Percentiles rank a stretch among this genome's conserved stretches.
Evolutionary conservation across 35 echinoderm and acorn worm species (phyloP).

Genomic region (Eucidaris tribuloides): DNA sequence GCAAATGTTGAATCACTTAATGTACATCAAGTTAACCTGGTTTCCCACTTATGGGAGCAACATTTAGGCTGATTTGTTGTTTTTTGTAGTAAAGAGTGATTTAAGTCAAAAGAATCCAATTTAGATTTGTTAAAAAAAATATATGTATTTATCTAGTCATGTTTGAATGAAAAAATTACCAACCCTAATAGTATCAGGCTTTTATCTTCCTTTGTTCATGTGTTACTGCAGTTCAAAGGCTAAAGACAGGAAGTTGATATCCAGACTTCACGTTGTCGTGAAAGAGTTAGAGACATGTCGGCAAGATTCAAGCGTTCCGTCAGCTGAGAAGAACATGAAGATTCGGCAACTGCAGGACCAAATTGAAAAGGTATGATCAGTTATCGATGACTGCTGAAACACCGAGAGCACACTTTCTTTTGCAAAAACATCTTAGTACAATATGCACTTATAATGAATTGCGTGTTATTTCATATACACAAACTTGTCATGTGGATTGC

Average conservation of each 20-base stretch:
- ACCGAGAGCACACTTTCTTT: not conserved
- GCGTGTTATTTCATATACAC: not conserved
- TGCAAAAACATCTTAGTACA: not conserved
- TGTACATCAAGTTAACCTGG: too few relatives aligned
- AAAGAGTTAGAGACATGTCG: slow-evolving; percentile 36
- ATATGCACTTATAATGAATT: not conserved
- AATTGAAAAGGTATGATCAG: slow-evolving; percentile 40
- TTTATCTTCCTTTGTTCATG: too few relatives aligned
- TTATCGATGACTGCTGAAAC: not conserved
- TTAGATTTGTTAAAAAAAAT: too few relatives aligned
- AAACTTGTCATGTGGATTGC: not conserved
- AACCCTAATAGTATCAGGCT: too few relatives aligned
- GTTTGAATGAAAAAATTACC: too few relatives aligned
- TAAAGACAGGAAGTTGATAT: slow-evolving; percentile 27
- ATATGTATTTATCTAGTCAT: too few relatives aligned
- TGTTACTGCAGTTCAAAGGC: not conserved
- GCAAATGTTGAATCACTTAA: too few relatives aligned
- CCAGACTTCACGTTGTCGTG: slow-evolving; percentile 26
- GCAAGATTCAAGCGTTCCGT: not conserved
- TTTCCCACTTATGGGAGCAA: too few relatives aligned
- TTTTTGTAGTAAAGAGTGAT: too few relatives aligned
- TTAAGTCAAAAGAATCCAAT: too few relatives aligned
- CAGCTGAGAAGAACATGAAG: not conserved
- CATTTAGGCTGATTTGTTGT: too few relatives aligned
- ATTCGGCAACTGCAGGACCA: not conserved